Evolutionary conservation across 2,113 vertebrate species (phyloP).

Genomic region (Nesospiza acunhae): DNA sequence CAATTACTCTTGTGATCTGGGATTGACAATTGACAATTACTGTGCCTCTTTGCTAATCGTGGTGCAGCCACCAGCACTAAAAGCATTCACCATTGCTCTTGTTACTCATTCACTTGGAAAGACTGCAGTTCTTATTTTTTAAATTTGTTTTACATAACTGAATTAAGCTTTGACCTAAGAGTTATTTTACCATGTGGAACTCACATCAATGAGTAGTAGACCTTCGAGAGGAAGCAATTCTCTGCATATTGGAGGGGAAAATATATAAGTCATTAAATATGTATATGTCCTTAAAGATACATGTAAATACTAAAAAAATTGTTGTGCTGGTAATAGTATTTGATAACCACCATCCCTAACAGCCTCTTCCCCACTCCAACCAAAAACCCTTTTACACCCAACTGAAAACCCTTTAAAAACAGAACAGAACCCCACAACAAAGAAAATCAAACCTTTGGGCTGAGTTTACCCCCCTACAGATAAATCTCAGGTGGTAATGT

Average conservation of each 20-base stretch:
- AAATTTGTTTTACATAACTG: conserved; percentile 9
- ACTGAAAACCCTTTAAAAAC: not conserved
- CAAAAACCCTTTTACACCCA: accelerated
- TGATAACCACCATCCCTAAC: not conserved
- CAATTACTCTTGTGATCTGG: not conserved
- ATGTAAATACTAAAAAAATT: not conserved
- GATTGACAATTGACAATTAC: not conserved
- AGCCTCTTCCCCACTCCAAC: accelerated
- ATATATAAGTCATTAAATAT: not conserved
- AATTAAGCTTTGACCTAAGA: not conserved
- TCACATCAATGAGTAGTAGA: not conserved
- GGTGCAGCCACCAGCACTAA: not conserved
- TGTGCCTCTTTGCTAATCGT: not conserved
- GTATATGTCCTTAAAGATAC: not conserved
- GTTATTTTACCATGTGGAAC: not conserved
- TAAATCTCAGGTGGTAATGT: not conserved
- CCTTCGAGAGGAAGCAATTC: not conserved
- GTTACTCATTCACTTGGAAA: conserved; percentile 6
- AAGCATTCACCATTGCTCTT: not conserved
- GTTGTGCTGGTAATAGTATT: not conserved
- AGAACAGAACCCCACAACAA: not conserved
- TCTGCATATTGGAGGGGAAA: not conserved
- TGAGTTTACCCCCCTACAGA: not conserved
- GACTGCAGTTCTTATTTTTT: not conserved
- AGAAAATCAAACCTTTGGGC: not conserved